Evolutionary conservation across 2,888 invertebrate species (phyloP).

Genomic region (Reticulitermes lucifugus): DNA sequence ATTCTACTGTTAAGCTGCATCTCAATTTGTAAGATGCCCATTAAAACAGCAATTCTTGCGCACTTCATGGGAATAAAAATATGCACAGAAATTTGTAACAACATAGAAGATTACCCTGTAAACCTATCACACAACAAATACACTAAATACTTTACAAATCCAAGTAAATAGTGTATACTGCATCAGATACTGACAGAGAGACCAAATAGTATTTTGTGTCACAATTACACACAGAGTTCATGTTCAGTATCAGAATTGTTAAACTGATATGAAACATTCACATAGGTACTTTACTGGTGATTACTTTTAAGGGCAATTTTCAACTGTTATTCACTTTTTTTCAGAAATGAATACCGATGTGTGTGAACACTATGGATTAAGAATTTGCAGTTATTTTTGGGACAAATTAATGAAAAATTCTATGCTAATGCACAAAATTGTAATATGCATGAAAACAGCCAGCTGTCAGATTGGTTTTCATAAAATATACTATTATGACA

Average conservation of each 20-base stretch:
- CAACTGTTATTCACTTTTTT: neutral
- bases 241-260: neutral
- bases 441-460: conserved; percentile 11
- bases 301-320: neutral
- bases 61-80: neutral
- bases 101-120: conserved; percentile 39
- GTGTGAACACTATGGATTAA: conserved; percentile 5
- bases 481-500: neutral
- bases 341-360: neutral
- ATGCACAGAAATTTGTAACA: neutral
- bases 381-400: conserved; percentile 31
- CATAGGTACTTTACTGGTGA: neutral
- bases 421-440: neutral
- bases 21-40: neutral
- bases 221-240: neutral
- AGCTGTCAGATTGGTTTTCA: neutral
- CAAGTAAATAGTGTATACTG: neutral
- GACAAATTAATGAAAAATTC: conserved; percentile 26
- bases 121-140: conserved; percentile 31
- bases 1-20: neutral
- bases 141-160: neutral
- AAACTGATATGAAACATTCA: neutral
- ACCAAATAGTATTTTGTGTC: neutral
- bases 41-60: neutral
- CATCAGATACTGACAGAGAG: neutral